These are phyloP conservation scores for Euspilapteryx auroguttella DNA, from an alignment of 2,888 invertebrate genomes.

Conservation along the genomic window DNA sequence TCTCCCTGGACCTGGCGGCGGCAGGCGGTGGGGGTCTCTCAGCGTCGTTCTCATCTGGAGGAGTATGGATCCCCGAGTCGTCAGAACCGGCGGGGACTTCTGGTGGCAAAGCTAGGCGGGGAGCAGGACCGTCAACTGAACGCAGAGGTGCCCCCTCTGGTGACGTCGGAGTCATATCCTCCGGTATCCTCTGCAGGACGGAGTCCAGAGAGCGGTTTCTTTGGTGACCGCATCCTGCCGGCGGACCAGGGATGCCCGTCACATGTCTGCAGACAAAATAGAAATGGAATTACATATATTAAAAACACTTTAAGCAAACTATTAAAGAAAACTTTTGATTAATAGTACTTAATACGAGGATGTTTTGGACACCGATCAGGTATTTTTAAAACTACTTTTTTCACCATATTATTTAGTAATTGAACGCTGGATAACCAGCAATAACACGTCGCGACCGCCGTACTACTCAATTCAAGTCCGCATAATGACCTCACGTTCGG, in stretches of 20 bases:
- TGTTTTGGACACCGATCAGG: too few species aligned
- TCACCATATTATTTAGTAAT: slow-evolving; percentile 22
- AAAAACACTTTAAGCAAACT: not conserved
- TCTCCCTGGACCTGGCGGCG: slow-evolving; percentile 70
- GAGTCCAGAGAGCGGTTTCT: slow-evolving; percentile 89
- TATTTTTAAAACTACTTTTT: not conserved
- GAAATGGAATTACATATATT: not conserved
- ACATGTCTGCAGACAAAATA: slow-evolving; percentile 45
- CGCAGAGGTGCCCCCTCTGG: slow-evolving; percentile 45
- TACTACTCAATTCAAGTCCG: too few species aligned
- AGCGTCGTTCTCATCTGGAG: slow-evolving; percentile 45
- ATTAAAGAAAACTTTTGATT: not conserved
- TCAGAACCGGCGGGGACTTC: slow-evolving; percentile 69
- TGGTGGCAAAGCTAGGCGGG: slow-evolving; percentile 58
- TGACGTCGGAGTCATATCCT: slow-evolving; percentile 68
- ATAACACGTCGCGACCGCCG: too few species aligned
- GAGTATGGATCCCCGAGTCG: slow-evolving; percentile 72
- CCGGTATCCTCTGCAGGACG: slow-evolving; percentile 85
- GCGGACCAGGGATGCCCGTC: slow-evolving; percentile 45
- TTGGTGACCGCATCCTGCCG: slow-evolving; percentile 71
- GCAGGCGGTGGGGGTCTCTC: slow-evolving; percentile 50
- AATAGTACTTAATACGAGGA: too few species aligned
- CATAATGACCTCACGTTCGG: too few species aligned
- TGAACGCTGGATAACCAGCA: too few species aligned
- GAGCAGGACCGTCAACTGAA: slow-evolving; percentile 43